These are phyloP conservation scores for Corydoras sp. DNA, from an alignment of 2,113 vertebrate species.

Conservation along the genomic window DNA sequence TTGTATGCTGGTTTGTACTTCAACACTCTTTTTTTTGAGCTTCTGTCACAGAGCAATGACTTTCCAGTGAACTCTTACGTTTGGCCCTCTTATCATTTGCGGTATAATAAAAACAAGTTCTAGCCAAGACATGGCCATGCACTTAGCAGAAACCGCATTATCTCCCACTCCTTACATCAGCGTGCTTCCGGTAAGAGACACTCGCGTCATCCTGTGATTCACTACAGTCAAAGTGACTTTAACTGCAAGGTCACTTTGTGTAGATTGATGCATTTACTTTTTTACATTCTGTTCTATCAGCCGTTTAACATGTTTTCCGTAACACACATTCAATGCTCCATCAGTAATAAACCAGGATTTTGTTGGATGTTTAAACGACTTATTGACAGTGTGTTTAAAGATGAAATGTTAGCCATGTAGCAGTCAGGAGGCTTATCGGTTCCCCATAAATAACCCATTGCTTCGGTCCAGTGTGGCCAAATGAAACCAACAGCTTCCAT, in stretches of 20 bases:
- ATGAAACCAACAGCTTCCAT: no score
- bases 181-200: constrained; percentile 40
- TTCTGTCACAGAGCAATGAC: not conserved
- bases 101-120: constrained; percentile 41
- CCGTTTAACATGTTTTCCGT: no score
- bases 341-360: no score
- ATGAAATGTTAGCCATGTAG: no score
- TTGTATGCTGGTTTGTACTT: not conserved
- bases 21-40: no score
- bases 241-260: constrained; percentile 26
- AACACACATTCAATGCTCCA: no score
- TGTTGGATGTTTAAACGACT: no score
- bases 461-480: no score
- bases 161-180: constrained; percentile 44
- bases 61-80: not conserved
- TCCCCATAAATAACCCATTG: no score
- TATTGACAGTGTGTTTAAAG: no score
- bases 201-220: constrained; percentile 44
- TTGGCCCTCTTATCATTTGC: constrained; percentile 36
- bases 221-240: constrained; percentile 43
- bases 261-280: constrained; percentile 5
- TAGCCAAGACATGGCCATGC: constrained; percentile 44
- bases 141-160: constrained; percentile 52
- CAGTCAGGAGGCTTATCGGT: no score
- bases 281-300: not conserved